phyloP scores from a whole-genome alignment of 2,113 vertebrate genomes.

The Leptobrachium leishanense region DNA sequence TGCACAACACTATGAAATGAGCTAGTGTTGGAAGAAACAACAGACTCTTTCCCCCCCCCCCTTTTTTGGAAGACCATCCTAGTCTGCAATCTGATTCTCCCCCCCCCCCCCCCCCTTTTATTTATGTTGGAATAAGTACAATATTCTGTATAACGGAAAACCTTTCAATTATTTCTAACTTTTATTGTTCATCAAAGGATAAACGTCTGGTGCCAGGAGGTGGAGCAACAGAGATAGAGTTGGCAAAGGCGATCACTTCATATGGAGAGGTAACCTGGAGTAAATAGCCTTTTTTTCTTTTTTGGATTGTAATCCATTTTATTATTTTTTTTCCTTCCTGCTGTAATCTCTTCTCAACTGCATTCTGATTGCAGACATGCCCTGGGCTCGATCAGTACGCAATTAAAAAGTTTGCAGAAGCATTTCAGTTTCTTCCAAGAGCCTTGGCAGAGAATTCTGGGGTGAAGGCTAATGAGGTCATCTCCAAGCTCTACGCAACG shows the following conservation, averaged over 20 bases:
- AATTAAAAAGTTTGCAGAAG: conserved; percentile 97
- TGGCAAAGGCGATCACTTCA: conserved; percentile 89
- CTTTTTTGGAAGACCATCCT: no score
- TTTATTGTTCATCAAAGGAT: conserved; percentile 69
- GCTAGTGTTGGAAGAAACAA: no score
- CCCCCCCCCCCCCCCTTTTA: no score
- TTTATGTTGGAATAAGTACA: no score
- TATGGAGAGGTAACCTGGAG: conserved; percentile 83
- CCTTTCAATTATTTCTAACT: background rate
- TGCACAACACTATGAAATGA: no score
- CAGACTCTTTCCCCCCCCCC: no score
- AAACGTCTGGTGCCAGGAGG: conserved; percentile 90
- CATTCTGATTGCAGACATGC: conserved; percentile 73
- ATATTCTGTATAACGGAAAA: no score
- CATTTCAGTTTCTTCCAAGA: conserved; percentile 88
- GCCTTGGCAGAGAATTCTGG: conserved; percentile 93
- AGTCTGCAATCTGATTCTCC: no score
- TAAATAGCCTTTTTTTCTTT: background rate
- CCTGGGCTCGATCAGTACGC: conserved; percentile 95
- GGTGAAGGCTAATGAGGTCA: conserved; percentile 88
- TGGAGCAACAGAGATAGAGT: conserved; percentile 93
- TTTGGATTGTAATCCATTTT: no score
- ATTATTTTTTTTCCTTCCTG: no score
- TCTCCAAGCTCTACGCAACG: conserved; percentile 90
- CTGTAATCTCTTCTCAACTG: background rate